Conservation (phyloP, 2,113 vertebrate genomes). For the Alethe castanea region DNA sequence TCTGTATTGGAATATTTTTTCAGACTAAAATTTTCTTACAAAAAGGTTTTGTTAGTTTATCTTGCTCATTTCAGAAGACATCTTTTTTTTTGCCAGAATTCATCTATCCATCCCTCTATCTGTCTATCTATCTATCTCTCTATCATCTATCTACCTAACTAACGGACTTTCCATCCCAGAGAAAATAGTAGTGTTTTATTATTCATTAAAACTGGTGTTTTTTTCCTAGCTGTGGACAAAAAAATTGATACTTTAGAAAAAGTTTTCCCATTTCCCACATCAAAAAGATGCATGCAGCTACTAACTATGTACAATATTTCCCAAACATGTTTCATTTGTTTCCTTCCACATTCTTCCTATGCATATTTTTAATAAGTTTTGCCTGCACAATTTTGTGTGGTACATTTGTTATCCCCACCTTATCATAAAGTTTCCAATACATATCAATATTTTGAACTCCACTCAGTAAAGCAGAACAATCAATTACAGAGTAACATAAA, state of each 20-base stretch:
- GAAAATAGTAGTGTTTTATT: background rate
- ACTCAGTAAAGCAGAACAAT: background rate
- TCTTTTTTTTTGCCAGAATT: background rate
- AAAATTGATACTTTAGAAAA: background rate
- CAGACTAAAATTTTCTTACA: background rate
- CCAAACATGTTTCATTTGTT: background rate
- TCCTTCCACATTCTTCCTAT: background rate
- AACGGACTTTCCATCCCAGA: background rate
- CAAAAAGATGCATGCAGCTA: background rate
- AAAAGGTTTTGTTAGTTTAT: background rate
- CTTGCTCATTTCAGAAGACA: background rate
- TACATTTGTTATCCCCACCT: background rate
- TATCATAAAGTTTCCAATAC: background rate
- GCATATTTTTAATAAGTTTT: background rate
- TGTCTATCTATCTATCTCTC: background rate
- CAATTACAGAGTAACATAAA: background rate
- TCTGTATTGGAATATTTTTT: background rate
- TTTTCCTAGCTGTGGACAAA: background rate
- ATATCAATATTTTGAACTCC: background rate
- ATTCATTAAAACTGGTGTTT: background rate
- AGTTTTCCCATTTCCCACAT: background rate
- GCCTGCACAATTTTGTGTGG: background rate
- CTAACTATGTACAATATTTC: background rate
- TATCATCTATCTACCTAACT: background rate
- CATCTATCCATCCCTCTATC: too few relatives aligned